Conservation (phyloP, 1,140 invertebrate genomes). For the Oedothorax gibbosus region DNA sequence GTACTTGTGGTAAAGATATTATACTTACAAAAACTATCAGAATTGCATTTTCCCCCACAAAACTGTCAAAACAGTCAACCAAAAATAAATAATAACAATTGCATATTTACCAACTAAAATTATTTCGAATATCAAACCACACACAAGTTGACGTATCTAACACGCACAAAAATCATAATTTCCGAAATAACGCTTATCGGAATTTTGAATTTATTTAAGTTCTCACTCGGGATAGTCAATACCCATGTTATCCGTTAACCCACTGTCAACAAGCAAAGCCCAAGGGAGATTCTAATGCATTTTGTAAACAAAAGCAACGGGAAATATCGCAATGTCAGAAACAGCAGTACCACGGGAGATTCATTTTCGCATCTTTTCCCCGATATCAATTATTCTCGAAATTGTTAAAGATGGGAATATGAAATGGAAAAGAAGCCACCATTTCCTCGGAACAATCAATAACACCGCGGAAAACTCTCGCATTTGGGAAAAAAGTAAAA, state of each 20-base stretch:
- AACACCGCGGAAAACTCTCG: neutral
- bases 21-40: too few species aligned
- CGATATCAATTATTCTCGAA: conserved; percentile 35
- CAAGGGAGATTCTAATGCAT: neutral
- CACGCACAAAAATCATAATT: too few species aligned
- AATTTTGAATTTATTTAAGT: too few species aligned
- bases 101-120: too few species aligned
- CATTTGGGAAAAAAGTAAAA: neutral
- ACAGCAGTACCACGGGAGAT: neutral
- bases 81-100: too few species aligned
- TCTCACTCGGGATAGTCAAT: neutral
- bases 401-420: conserved; percentile 11
- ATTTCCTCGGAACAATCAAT: conserved; percentile 11
- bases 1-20: too few species aligned
- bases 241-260: neutral
- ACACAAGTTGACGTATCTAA: too few species aligned
- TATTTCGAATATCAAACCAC: too few species aligned
- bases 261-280: neutral
- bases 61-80: too few species aligned
- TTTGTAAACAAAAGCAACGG: neutral
- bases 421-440: conserved; percentile 10
- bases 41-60: too few species aligned
- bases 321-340: conserved; percentile 3
- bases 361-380: neutral
- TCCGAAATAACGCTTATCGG: too few species aligned